A percentile compares a stretch with the other conserved stretches of the same genome.
These are phyloP conservation scores for Etheostoma nigrum DNA, from an alignment of 2,797 vertebrate species.

Conservation along the genomic window DNA sequence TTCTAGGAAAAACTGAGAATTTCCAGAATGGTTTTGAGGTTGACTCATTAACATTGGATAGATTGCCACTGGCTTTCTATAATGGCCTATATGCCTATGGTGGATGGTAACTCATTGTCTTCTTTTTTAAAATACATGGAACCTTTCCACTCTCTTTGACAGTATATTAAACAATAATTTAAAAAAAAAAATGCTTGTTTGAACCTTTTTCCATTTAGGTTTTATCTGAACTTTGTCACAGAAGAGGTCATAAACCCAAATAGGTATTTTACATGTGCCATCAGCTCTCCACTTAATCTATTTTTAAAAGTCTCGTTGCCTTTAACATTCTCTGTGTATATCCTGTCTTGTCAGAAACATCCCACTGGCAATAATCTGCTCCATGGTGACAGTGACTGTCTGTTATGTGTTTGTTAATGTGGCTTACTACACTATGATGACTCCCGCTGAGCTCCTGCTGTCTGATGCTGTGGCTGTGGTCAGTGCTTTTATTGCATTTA, in stretches of 20 bases:
- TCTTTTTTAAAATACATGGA: not conserved
- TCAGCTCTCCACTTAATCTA: not conserved
- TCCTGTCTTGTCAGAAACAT: constrained; percentile 58
- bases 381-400: constrained; percentile 92
- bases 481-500: constrained; percentile 68
- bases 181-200: not conserved
- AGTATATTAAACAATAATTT: not conserved
- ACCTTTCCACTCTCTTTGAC: not conserved
- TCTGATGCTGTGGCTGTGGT: constrained; percentile 97
- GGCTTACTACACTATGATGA: constrained; percentile 94
- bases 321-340: not conserved
- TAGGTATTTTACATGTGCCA: constrained; percentile 79
- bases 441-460: constrained; percentile 89
- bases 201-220: constrained; percentile 80
- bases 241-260: constrained; percentile 92
- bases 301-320: not conserved
- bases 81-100: constrained; percentile 92
- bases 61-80: constrained; percentile 91
- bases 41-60: constrained; percentile 81
- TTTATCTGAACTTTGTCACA: constrained; percentile 90
- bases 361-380: constrained; percentile 92
- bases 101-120: constrained; percentile 86
- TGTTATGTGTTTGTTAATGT: constrained; percentile 95
- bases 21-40: constrained; percentile 89
- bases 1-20: constrained; percentile 87